These are phyloP conservation scores for Cyprinodon brontotheroides DNA, from an alignment of 2,113 vertebrate genomes.

Conservation along the genomic window DNA sequence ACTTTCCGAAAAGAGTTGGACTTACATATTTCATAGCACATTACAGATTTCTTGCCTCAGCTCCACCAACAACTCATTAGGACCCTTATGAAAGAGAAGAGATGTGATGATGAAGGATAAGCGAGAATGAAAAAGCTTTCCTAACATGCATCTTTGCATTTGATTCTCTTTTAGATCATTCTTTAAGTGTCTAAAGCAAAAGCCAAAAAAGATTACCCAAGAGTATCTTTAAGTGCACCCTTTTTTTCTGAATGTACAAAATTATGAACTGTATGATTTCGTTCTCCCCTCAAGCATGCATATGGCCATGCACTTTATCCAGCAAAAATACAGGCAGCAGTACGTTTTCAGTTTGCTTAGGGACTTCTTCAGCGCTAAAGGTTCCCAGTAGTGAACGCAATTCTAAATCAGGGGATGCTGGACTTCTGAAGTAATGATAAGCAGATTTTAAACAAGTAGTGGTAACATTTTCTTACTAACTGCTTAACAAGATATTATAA, in stretches of 20 bases:
- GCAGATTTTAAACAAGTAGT: not conserved
- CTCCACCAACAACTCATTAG: constrained; percentile 74
- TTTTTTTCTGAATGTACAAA: constrained; percentile 45
- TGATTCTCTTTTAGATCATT: constrained; percentile 47
- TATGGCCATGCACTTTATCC: constrained; percentile 10
- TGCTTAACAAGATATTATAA: not conserved
- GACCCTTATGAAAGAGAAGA: constrained; percentile 62
- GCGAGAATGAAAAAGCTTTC: constrained; percentile 34
- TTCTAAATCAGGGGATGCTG: not conserved
- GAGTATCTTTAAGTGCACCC: constrained; percentile 47
- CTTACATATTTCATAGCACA: constrained; percentile 79
- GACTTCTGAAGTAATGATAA: not conserved
- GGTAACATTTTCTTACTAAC: not conserved
- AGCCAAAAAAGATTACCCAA: constrained; percentile 44
- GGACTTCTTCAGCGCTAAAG: not conserved
- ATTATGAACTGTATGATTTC: constrained; percentile 21
- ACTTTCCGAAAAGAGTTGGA: constrained; percentile 58
- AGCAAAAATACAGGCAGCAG: constrained; percentile 1
- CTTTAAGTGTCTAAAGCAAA: constrained; percentile 39
- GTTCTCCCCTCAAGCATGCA: constrained; percentile 11
- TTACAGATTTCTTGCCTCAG: constrained; percentile 78
- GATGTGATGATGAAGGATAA: constrained; percentile 13
- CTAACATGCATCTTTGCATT: constrained; percentile 51
- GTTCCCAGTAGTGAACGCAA: not conserved
- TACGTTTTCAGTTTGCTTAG: constrained; percentile 14